A percentile compares a stretch with the other conserved stretches of the same genome.
Conservation (phyloP, 2,888 invertebrate genomes). For the Brachylomia viminalis region DNA sequence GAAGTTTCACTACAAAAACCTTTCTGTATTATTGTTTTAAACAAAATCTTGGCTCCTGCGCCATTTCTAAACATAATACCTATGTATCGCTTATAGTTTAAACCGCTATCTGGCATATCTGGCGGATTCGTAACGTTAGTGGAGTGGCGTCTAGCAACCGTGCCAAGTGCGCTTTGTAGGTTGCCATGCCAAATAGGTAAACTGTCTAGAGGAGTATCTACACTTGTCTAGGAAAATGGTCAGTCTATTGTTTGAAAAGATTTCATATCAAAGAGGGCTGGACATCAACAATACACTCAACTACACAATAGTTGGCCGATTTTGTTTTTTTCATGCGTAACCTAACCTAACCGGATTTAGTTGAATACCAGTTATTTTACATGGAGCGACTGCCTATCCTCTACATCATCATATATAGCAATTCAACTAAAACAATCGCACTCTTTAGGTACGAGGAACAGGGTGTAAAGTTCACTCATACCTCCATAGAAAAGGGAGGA, state of each 20-base stretch:
- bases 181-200: slow-evolving; percentile 53
- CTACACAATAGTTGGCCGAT: no score
- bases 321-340: no score
- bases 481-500: no score
- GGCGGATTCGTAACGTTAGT: slow-evolving; percentile 33
- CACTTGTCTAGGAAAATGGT: background rate
- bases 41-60: slow-evolving; percentile 15
- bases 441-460: no score
- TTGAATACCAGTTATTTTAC: no score
- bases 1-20: background rate
- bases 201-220: slow-evolving; percentile 13
- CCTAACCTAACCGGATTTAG: no score
- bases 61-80: slow-evolving; percentile 16
- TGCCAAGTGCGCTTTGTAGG: slow-evolving; percentile 50
- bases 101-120: slow-evolving; percentile 39
- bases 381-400: no score
- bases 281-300: no score
- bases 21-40: slow-evolving; percentile 16
- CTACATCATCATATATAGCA: background rate
- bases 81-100: slow-evolving; percentile 54
- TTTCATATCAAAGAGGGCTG: no score
- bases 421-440: background rate
- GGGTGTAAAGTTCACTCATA: no score
- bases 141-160: slow-evolving; percentile 47
- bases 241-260: background rate